Percentiles rank a stretch among this genome's conserved stretches.
phyloP scores from a whole-genome alignment of 2,113 vertebrate genomes.

The Capra hircus region DNA sequence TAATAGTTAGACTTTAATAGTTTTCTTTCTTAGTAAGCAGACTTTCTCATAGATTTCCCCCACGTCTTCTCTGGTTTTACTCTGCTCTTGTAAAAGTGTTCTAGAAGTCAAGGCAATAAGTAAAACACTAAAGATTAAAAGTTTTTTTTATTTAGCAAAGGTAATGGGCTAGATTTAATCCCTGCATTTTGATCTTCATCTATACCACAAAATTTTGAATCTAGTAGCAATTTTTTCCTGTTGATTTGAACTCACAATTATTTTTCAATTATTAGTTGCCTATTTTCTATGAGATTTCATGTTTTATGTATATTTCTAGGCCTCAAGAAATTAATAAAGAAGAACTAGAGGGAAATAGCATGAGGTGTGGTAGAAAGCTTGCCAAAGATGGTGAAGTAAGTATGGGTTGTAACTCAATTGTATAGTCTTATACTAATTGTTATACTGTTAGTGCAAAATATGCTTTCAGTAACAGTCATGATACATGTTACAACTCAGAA shows the following conservation, averaged over 20 bases:
- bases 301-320: slow-evolving; percentile 76
- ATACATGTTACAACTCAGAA: not conserved
- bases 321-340: slow-evolving; percentile 96
- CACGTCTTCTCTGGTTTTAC: not conserved
- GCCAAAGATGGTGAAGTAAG: slow-evolving; percentile 97
- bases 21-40: not conserved
- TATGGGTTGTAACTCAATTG: slow-evolving; percentile 25
- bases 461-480: not conserved
- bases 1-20: not conserved
- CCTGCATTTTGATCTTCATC: not conserved
- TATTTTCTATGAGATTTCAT: slow-evolving; percentile 23
- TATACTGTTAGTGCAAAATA: not conserved
- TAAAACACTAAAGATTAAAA: not conserved
- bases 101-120: not conserved
- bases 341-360: slow-evolving; percentile 93
- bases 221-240: not conserved
- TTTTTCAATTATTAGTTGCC: slow-evolving; percentile 26
- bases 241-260: slow-evolving; percentile 33
- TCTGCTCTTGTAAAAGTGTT: not conserved
- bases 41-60: not conserved
- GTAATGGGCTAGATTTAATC: not conserved
- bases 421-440: not conserved
- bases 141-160: not conserved
- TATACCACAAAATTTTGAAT: slow-evolving; percentile 12
- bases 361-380: slow-evolving; percentile 96